These are phyloP conservation scores for Gadopsis bispinosus DNA, from an alignment of 2,797 vertebrate genomes.

Conservation along the genomic window DNA sequence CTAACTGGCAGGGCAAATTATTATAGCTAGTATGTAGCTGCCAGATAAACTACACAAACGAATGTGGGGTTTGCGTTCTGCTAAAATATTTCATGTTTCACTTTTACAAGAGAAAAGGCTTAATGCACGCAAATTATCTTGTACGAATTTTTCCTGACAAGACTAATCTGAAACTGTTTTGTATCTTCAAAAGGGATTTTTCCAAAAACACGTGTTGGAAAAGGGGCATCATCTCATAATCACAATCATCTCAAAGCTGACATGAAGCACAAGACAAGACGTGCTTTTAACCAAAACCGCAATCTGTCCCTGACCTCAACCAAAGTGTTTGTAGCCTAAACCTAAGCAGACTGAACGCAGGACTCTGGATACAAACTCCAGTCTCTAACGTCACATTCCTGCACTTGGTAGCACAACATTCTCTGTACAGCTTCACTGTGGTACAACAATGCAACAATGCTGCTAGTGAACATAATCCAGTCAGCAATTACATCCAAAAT, in stretches of 20 bases:
- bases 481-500: background rate
- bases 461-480: background rate
- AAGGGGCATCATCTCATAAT: too few relatives aligned
- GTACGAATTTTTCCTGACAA: background rate
- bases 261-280: background rate
- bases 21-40: background rate
- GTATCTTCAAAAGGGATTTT: background rate
- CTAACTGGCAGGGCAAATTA: background rate
- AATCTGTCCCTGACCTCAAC: background rate
- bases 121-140: background rate
- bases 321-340: background rate
- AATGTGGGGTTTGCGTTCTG: background rate
- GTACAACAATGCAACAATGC: background rate
- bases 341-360: background rate
- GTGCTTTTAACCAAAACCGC: background rate
- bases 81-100: slow-evolving; percentile 3
- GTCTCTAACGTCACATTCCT: background rate
- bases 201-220: too few relatives aligned
- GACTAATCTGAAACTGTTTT: slow-evolving; percentile 2
- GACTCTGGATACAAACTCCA: background rate
- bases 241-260: background rate
- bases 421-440: background rate
- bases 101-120: background rate
- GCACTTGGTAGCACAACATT: background rate
- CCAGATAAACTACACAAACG: slow-evolving; percentile 23